Evolutionary conservation across 2,888 invertebrate genomes (phyloP), one percentile per base, ranked within the genome.

Genomic region (Philaethria dido): DNA sequence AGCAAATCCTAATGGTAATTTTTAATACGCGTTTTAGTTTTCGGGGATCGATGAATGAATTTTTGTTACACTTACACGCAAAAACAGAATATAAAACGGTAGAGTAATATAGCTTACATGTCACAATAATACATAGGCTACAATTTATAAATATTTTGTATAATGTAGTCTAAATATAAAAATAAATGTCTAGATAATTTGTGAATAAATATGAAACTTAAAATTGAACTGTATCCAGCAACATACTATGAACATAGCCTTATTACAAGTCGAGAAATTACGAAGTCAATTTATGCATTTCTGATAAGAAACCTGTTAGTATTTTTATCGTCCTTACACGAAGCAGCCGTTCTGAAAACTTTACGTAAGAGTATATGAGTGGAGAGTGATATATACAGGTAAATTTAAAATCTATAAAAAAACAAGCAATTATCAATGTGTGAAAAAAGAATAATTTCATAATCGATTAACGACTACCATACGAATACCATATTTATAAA

Each of bases 301-400:
- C 39, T 65, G 66, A 66, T 66, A 69, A 64, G 45, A 63, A 60
- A 66, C 66, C 63, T 48, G 66, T 69, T 61, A 13, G 48, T 47
- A 14, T 48, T 57, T 55, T 29, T 52, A 36, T 48, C 45, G 18
- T 61, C 48, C 47, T 64, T 48, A 22, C 29, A 33, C 22, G 14
- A 54, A 47, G 29, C 29, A 63, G 44, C 42, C 13, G 11, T 62
- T 62, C 42, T 52, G 50, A 42, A 42, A 57, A 39, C n/a, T 54
- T 62, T 63, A 29, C 44, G 33, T 54, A 44, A 44, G 29, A 44
- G 29, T 20, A 50, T n/a, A 54, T 33, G 60, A 47, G 36, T 20
- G 42, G 39, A 20, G 57, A 39, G 9, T 55, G 39, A 55, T 22
- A 39, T 57, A 22, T 25, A 57, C 39, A 42, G 22, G 39, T 39